Evolutionary conservation across 2,113 vertebrate genomes (phyloP).

Genomic region (Amphilophus citrinellus): DNA sequence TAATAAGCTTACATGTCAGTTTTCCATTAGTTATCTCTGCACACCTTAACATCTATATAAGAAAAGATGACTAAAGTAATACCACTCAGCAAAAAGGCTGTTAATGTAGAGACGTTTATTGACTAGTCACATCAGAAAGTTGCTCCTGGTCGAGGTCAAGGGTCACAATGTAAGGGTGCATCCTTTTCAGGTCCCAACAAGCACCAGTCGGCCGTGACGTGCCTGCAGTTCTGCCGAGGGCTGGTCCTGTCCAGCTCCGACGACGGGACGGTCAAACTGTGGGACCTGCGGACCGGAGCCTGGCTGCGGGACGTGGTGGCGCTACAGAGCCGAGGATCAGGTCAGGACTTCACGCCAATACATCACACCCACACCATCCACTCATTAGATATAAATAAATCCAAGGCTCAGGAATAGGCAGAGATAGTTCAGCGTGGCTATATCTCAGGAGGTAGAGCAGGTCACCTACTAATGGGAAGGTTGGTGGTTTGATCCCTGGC

Average conservation of each 20-base stretch:
- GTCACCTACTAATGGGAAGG: no score
- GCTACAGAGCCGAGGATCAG: slow-evolving; percentile 91
- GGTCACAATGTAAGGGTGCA: not conserved
- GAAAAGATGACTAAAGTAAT: not conserved
- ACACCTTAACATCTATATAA: accelerated
- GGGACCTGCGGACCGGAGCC: slow-evolving; percentile 97
- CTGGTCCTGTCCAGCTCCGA: slow-evolving; percentile 99
- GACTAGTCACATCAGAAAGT: not conserved
- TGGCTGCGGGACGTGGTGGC: slow-evolving; percentile 98
- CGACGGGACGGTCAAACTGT: slow-evolving; percentile 98
- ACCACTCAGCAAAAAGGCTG: no score
- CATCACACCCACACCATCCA: not conserved
- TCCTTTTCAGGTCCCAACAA: slow-evolving; percentile 90
- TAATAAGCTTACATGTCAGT: not conserved
- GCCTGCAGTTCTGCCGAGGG: slow-evolving; percentile 99
- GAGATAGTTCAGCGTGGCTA: not conserved
- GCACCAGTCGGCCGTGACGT: slow-evolving; percentile 98
- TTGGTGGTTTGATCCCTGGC: no score
- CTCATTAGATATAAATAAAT: no score
- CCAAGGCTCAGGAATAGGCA: not conserved
- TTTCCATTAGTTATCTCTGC: not conserved
- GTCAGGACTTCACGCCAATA: slow-evolving; percentile 8
- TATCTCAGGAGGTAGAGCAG: no score
- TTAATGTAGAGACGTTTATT: not conserved
- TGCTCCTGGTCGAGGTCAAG: not conserved